Base-by-base conservation (phyloP, 2,113 vertebrate genomes). In the Cyanocitta stelleri region DNA sequence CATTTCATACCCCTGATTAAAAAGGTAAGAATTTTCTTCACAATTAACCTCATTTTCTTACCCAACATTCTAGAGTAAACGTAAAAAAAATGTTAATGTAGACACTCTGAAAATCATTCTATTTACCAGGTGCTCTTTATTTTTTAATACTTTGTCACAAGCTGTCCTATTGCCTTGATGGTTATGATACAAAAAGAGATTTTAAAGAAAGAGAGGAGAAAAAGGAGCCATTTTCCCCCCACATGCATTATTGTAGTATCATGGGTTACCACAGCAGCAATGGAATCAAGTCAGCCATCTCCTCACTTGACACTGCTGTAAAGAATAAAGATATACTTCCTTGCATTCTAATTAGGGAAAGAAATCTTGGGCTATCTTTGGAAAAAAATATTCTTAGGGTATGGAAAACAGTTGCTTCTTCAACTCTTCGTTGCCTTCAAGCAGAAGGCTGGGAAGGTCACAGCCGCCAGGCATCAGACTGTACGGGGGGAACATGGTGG, bases 111-210 rank as follows among this genome's bases (percentile, higher is more conserved):
- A 91, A 91, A 85, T 79, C 3, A 27, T 75, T 85, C 29, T 85
- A 5, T 83, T 83, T 83, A 62, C 33, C 78, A 74, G 46, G 41
- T 76, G 49, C 8, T 83, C 39, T 84, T 87, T 89, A 49, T n/a
- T 85, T 95, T 92, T 91, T 69, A 69, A n/a, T 72, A 10, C 13
- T 54, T 69, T 85, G 19, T 87, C 55, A 73, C 30, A 64, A 85
- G 46, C 33, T 93, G 39, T 58, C 66, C 54, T 49, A 51, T 62
- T 87, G 37, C 46, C 51, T 79, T 54, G 71, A 69, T 32, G 19
- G 3, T 37, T 93, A 72, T 46, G 18, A 91, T 35, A 66, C 20
- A 66, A 62, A 93, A 77, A 61, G 15, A 35, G 3, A 44, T 30
- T 58, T 7, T 1, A n/a, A 77, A 74, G 56, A 41, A 23, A 30